Evolutionary conservation across 1,140 invertebrate species (phyloP).

Genomic region (Hestina assimilis): DNA sequence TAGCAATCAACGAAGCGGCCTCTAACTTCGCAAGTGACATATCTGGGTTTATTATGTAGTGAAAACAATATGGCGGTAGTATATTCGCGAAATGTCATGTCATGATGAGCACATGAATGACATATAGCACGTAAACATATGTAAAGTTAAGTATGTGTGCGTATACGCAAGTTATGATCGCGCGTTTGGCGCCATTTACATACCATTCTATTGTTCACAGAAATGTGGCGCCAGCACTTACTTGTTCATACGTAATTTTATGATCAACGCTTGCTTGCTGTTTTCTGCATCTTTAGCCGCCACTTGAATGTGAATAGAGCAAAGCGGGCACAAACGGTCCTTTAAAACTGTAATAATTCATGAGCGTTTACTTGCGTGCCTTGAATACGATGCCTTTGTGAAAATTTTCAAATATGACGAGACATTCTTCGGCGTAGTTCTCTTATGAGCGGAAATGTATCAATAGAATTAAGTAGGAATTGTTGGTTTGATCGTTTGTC

Average conservation of each 20-base stretch:
- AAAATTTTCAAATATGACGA: conserved; percentile 47
- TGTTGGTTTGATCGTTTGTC: conserved; percentile 7
- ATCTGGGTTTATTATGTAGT: background rate
- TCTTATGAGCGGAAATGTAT: conserved; percentile 41
- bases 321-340: conserved; percentile 41
- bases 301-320: conserved; percentile 56
- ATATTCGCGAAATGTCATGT: background rate
- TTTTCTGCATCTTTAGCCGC: conserved; percentile 54
- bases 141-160: background rate
- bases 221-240: conserved; percentile 63
- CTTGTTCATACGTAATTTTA: conserved; percentile 68
- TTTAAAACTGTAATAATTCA: conserved; percentile 66
- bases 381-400: conserved; percentile 41
- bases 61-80: background rate
- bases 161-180: conserved; percentile 59
- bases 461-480: conserved; percentile 49
- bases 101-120: conserved; percentile 1
- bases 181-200: conserved; percentile 60
- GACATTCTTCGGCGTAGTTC: conserved; percentile 27
- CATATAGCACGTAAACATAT: background rate
- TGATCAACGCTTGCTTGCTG: conserved; percentile 53
- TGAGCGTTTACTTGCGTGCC: conserved; percentile 44
- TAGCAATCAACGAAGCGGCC: background rate
- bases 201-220: conserved; percentile 71
- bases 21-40: background rate